A percentile compares a stretch with the other conserved stretches of the same genome.
Evolutionary conservation across 2,888 invertebrate genomes (phyloP).

Genomic region (Anthoptus insignis): DNA sequence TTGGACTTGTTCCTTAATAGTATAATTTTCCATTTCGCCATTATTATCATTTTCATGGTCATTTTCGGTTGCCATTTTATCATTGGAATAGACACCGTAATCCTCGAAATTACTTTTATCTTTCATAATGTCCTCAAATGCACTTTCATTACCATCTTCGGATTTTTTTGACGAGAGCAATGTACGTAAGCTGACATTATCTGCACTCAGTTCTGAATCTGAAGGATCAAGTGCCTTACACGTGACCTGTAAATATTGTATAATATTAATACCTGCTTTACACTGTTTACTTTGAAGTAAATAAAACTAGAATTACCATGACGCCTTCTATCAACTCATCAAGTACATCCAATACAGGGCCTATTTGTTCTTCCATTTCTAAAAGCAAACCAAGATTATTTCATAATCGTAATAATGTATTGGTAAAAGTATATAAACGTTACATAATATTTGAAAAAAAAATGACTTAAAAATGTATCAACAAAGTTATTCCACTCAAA

Average conservation of each 20-base stretch:
- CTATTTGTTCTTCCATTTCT: conserved; percentile 77
- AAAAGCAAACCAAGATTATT: conserved; percentile 43
- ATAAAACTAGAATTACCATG: conserved; percentile 57
- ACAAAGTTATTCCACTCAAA: no score
- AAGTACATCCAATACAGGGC: conserved; percentile 70
- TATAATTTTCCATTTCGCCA: neutral
- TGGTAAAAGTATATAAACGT: no score
- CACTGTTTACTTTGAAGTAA: no score
- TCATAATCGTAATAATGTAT: no score
- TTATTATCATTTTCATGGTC: neutral
- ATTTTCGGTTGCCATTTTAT: neutral
- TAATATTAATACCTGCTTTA: no score
- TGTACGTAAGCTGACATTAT: neutral
- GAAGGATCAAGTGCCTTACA: neutral
- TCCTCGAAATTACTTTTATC: neutral
- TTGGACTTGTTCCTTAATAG: neutral
- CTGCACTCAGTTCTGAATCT: neutral
- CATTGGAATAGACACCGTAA: neutral
- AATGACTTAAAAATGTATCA: conserved; percentile 2
- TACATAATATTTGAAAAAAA: conserved; percentile 36
- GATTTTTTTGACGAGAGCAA: neutral
- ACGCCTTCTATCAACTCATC: conserved; percentile 67
- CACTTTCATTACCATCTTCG: neutral
- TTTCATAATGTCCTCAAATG: neutral
- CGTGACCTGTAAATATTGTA: neutral